Conservation (phyloP, 2,888 invertebrate genomes). For the Blera fallax region DNA sequence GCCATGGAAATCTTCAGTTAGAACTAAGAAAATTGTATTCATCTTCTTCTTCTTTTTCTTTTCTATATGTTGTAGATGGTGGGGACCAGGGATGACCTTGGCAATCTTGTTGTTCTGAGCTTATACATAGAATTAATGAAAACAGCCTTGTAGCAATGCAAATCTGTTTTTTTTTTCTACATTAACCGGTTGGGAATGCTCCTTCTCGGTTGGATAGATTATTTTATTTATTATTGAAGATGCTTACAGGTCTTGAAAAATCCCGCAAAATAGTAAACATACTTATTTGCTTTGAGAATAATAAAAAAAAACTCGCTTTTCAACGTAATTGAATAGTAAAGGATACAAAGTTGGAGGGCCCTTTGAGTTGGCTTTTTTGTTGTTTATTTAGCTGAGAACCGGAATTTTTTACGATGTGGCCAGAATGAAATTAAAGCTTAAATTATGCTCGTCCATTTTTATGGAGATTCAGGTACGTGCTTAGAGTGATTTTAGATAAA, state of each 20-base stretch:
- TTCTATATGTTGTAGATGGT: too few species aligned
- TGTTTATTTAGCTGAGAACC: too few species aligned
- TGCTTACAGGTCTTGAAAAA: not conserved
- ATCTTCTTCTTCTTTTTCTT: too few species aligned
- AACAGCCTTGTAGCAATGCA: constrained; percentile 8
- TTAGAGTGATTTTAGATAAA: too few species aligned
- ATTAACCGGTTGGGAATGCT: not conserved
- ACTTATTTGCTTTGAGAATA: not conserved
- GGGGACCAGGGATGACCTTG: constrained; percentile 9
- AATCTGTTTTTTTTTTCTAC: not conserved
- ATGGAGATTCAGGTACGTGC: too few species aligned
- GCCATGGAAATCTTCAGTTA: not conserved
- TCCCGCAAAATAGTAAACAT: not conserved
- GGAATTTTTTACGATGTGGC: not conserved
- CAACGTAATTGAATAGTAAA: not conserved
- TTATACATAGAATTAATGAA: constrained; percentile 9
- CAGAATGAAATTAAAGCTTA: too few species aligned
- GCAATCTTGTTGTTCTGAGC: not conserved
- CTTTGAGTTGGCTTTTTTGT: not conserved
- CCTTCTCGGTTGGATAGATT: not conserved
- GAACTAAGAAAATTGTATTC: not conserved
- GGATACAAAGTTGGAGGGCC: too few species aligned
- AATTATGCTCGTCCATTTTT: too few species aligned
- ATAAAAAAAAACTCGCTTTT: not conserved
- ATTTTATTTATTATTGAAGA: not conserved